Conservation (phyloP, 2,797 vertebrate genomes). For the Sebastes paucispinis region DNA sequence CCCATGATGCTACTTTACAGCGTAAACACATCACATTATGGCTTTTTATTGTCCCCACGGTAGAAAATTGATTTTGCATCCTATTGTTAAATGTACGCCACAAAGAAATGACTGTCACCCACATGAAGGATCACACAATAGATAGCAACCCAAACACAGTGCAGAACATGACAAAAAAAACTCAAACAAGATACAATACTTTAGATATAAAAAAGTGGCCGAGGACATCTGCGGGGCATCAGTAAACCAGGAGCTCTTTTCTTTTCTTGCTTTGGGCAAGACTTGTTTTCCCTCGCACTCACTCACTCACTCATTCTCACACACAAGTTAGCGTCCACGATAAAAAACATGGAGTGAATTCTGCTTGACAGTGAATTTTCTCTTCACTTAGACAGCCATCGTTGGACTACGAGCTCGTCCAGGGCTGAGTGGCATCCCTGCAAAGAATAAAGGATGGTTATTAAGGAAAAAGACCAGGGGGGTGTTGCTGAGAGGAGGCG, state of each 20-base stretch:
- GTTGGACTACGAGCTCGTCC: constrained; percentile 21
- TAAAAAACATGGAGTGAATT: constrained; percentile 47
- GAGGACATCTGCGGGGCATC: constrained; percentile 68
- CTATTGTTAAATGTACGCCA: constrained; percentile 27
- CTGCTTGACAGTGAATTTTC: constrained; percentile 44
- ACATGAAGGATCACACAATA: constrained; percentile 26
- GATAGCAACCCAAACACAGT: constrained; percentile 28
- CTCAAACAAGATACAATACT: constrained; percentile 25
- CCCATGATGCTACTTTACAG: constrained; percentile 9
- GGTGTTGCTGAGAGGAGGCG: constrained; percentile 41
- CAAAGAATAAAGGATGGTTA: constrained; percentile 54
- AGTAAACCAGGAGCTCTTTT: constrained; percentile 56
- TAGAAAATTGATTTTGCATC: constrained; percentile 35
- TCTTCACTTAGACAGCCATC: constrained; percentile 46
- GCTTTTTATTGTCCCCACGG: constrained; percentile 25
- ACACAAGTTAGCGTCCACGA: constrained; percentile 20
- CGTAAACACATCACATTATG: constrained; percentile 2
- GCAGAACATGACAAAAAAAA: constrained; percentile 22
- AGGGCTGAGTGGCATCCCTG: constrained; percentile 41
- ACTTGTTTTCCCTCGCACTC: constrained; percentile 43
- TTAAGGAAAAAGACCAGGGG: constrained; percentile 38
- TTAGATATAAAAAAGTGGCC: constrained; percentile 46
- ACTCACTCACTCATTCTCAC: constrained; percentile 29
- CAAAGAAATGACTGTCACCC: constrained; percentile 36
- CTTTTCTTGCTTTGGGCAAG: constrained; percentile 61